phyloP scores from a whole-genome alignment of 92 coral and sea anemone species.

The Umimayanthus chanpuru region DNA sequence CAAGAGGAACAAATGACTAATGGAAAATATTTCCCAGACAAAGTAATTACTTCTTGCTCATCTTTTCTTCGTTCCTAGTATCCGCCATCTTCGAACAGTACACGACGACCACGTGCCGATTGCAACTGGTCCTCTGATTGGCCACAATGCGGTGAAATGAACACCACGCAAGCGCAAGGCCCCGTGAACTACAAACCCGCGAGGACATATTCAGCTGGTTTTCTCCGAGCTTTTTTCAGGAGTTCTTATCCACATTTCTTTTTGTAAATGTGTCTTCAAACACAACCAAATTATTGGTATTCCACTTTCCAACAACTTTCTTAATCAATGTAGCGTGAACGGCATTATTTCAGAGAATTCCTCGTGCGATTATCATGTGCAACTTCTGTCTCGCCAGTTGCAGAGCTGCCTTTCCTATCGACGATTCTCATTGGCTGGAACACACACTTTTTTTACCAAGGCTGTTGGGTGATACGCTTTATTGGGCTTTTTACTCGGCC shows the following conservation, averaged over 20 bases:
- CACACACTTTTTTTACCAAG: too few species aligned
- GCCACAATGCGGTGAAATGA: conserved; percentile 58
- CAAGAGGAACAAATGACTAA: not conserved
- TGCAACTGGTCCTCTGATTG: conserved; percentile 60
- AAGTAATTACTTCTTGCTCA: conserved; percentile 85
- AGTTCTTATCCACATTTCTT: not conserved
- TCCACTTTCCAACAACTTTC: not conserved
- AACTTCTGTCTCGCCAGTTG: not conserved
- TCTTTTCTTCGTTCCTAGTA: conserved; percentile 83
- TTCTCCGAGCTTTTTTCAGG: not conserved
- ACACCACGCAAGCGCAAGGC: conserved; percentile 68
- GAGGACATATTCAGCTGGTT: conserved; percentile 44
- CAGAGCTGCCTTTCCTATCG: conserved; percentile 1
- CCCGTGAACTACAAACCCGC: conserved; percentile 67
- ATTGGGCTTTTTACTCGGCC: too few species aligned
- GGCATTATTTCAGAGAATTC: not conserved
- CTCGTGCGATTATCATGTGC: not conserved
- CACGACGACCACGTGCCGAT: conserved; percentile 59
- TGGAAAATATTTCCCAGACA: not conserved
- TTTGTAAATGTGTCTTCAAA: not conserved
- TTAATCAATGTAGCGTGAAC: not conserved
- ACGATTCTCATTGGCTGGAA: conserved; percentile 7
- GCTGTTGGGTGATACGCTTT: too few species aligned
- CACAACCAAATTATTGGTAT: not conserved
- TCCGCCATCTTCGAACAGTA: conserved; percentile 86